Conservation (phyloP, 2,113 vertebrate species). For the Alectura lathami region DNA sequence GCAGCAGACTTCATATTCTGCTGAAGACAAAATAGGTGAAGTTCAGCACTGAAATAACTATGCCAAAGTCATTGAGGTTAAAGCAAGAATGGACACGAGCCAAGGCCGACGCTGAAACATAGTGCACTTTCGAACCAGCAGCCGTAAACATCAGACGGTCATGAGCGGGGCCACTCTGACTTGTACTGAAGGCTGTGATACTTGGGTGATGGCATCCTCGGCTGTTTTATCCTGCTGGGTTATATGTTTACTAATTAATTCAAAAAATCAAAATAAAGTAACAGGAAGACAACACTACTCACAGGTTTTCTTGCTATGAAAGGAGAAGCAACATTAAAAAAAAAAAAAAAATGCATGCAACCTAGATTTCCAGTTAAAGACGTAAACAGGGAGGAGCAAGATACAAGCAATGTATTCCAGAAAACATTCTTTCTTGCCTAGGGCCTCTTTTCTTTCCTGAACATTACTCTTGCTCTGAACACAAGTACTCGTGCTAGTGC, state of each 20-base stretch:
- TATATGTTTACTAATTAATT: constrained; percentile 31
- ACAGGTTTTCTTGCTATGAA: neutral
- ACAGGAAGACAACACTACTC: neutral
- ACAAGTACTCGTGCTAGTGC: neutral
- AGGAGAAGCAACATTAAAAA: neutral
- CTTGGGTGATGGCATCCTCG: neutral
- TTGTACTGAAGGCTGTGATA: constrained; percentile 3
- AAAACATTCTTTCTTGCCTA: neutral
- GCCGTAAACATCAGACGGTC: constrained; percentile 12
- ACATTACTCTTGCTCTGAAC: neutral
- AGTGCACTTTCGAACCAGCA: neutral
- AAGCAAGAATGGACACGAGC: neutral
- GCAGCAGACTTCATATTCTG: constrained; percentile 19
- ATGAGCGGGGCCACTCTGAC: neutral
- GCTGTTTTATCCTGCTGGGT: neutral
- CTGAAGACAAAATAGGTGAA: neutral
- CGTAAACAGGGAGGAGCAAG: neutral
- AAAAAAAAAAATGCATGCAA: neutral
- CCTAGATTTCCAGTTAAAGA: neutral
- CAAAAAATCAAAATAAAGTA: neutral
- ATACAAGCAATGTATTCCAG: neutral
- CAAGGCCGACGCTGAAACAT: constrained; percentile 6
- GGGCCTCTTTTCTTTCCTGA: neutral
- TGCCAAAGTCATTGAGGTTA: constrained; percentile 35
- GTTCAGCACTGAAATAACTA: neutral